Base-by-base conservation (phyloP, 1,140 invertebrate genomes). In the Dendroctonus valens region DNA sequence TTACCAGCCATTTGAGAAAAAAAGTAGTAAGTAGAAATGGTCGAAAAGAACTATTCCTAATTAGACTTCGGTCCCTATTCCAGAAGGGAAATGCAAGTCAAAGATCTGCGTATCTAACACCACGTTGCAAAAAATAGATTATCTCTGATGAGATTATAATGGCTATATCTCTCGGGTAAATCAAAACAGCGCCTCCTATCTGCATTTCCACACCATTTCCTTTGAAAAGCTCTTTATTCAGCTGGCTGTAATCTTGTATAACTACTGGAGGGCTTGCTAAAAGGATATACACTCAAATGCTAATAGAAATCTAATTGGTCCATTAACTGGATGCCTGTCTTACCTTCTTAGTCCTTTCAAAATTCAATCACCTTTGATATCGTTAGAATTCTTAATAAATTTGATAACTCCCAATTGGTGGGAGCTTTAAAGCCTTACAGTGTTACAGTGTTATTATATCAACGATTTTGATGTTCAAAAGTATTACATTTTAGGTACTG, bases 91-190 rank as follows among this genome's bases (percentile, higher is more conserved):
- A 26, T 26, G 26, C 26, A 26, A 26, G 26, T 26, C 26, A 26
- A 26, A 26, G 26, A 26, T 26, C 26, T 26, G 1, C 26, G 26
- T 26, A 26, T 26, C 26, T 26, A 26, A 26, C 26, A 26, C 26
- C 26, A 26, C 3, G 26, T 26, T 26, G 26, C 26, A 26, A 26
- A 26, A 69, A 64, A 39, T 49, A 55, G 58, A 69, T 67, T 65
- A 67, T 69, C 54, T 67, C 52, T 67, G 64, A 69, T 69, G 68
- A 63, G 68, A 69, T 69, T 69, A 69, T 69, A 69, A 69, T 69
- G 64, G 49, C 58, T 61, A 64, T 66, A 59, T 69, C 49, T 53
- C 49, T 0, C 11, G 51, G 51, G 61, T 0, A 63, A 54, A 63
- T 63, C 51, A 48, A 63, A 55, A 63, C 51, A 63, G 8, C 51